A percentile compares a stretch with the other conserved stretches of the same genome.
Conservation (phyloP, 2,888 invertebrate species). For the Folsomia candida region DNA sequence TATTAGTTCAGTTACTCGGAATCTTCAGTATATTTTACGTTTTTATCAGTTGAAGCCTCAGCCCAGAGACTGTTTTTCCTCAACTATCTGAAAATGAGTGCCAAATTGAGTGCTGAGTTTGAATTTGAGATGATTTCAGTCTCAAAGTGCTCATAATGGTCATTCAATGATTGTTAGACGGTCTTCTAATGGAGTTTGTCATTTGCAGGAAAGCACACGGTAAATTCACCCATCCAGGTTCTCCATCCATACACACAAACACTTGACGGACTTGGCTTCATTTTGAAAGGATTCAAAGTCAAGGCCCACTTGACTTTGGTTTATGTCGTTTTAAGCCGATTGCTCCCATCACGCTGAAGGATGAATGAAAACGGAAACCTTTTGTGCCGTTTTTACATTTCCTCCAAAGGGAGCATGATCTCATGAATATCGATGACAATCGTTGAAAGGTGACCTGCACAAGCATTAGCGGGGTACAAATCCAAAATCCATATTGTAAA, state of each 20-base stretch:
- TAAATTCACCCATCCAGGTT: neutral
- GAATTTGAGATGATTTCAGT: neutral
- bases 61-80: neutral
- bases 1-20: too few relatives aligned
- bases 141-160: constrained; percentile 2
- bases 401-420: neutral
- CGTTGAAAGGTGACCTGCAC: neutral
- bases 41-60: too few relatives aligned
- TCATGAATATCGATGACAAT: neutral
- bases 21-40: too few relatives aligned
- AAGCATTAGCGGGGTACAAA: too few relatives aligned
- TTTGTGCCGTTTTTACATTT: neutral
- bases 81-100: neutral
- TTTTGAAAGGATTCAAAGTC: neutral
- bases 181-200: neutral
- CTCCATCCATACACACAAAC: neutral
- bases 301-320: neutral
- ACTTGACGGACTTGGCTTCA: neutral
- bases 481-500: too few relatives aligned
- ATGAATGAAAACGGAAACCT: neutral
- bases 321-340: too few relatives aligned
- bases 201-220: neutral
- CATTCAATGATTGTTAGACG: constrained; percentile 3
- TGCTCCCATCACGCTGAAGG: neutral
- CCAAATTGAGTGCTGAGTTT: neutral